Evolutionary conservation across 2,113 vertebrate genomes (phyloP).

Genomic region (Telmatochromis sp.): DNA sequence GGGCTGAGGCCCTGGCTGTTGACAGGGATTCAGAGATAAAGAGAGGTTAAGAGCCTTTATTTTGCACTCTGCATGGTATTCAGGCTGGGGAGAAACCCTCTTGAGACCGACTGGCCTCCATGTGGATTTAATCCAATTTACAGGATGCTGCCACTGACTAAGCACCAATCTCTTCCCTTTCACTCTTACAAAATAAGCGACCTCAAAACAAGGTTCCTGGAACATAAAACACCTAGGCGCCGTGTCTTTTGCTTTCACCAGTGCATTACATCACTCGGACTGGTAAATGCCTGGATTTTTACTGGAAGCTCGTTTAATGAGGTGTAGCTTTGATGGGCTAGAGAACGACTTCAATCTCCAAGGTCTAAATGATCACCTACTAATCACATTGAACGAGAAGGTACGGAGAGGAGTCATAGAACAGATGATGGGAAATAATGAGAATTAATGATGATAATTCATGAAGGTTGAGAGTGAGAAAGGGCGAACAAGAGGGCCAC

Average conservation of each 20-base stretch:
- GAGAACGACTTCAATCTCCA: neutral
- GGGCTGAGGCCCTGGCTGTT: neutral
- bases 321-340: neutral
- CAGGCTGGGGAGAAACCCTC: constrained; percentile 27
- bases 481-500: neutral
- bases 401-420: constrained; percentile 3
- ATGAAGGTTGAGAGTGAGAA: neutral
- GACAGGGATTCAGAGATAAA: constrained; percentile 25
- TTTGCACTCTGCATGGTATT: constrained; percentile 45
- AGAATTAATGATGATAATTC: constrained; percentile 29
- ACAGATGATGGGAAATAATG: constrained; percentile 47
- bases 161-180: constrained; percentile 4
- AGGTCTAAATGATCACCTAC: constrained; percentile 8
- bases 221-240: neutral
- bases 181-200: constrained; percentile 6
- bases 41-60: constrained; percentile 38
- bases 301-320: constrained; percentile 19
- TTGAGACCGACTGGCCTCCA: constrained; percentile 29
- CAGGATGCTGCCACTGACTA: constrained; percentile 27
- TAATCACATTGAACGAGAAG: constrained; percentile 35
- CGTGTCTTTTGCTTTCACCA: neutral
- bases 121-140: constrained; percentile 60
- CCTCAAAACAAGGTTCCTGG: constrained; percentile 16
- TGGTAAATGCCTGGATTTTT: neutral
- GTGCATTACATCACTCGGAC: neutral